Conservation (phyloP, 2,888 invertebrate genomes). For the Drosophila helvetica region DNA sequence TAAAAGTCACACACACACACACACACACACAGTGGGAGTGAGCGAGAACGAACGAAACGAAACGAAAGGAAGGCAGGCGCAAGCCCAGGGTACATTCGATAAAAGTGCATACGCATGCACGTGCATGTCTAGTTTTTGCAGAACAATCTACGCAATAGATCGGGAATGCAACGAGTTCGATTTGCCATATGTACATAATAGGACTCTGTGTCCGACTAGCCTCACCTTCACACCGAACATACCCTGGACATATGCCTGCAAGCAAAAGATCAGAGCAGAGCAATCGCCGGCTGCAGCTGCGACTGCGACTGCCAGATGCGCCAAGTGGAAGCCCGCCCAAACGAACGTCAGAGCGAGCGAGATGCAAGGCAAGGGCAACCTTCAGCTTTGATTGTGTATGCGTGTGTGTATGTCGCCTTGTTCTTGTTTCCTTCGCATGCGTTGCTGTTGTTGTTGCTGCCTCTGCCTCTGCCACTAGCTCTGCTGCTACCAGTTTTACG, state of each 20-base stretch:
- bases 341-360: conserved; percentile 50
- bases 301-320: conserved; percentile 66
- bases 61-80: conserved; percentile 12
- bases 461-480: conserved; percentile 14
- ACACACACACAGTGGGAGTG: conserved; percentile 30
- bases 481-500: too few relatives aligned
- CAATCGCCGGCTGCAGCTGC: conserved; percentile 63
- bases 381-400: conserved; percentile 37
- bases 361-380: conserved; percentile 50
- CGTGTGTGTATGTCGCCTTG: conserved; percentile 31
- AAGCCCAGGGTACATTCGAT: conserved; percentile 27
- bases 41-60: conserved; percentile 18
- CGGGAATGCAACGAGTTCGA: too few relatives aligned
- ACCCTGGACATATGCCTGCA: background rate
- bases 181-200: too few relatives aligned
- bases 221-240: too few relatives aligned
- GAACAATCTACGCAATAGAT: too few relatives aligned
- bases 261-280: conserved; percentile 14
- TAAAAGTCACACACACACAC: conserved; percentile 59
- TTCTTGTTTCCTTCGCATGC: conserved; percentile 31
- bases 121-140: too few relatives aligned
- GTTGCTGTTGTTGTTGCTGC: conserved; percentile 15
- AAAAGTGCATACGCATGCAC: background rate
- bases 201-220: too few relatives aligned
- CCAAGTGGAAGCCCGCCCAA: conserved; percentile 34